These are phyloP conservation scores for Chrysaora quinquecirrha DNA, from an alignment of 30 jellyfish, hydroid and myxozoan genomes.

Conservation along the genomic window DNA sequence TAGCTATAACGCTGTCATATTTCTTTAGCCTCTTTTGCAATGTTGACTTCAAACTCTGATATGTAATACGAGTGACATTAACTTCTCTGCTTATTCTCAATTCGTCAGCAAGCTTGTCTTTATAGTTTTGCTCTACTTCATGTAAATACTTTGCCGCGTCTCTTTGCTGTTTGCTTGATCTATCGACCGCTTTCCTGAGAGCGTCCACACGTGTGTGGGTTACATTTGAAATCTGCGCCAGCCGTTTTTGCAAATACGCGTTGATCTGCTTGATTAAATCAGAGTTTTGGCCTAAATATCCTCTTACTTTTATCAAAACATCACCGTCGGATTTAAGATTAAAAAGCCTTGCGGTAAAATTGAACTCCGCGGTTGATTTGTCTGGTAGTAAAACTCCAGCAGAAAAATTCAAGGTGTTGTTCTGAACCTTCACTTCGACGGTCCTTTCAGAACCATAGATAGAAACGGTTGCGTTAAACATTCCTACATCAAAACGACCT, in stretches of 20 bases:
- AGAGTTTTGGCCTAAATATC: not conserved
- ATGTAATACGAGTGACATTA: not conserved
- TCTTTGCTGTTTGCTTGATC: not conserved
- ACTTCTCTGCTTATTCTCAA: not conserved
- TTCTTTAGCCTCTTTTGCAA: constrained; percentile 3
- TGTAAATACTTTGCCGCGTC: not conserved
- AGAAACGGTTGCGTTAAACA: constrained; percentile 32
- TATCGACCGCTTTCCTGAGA: constrained; percentile 18
- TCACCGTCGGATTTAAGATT: constrained; percentile 13
- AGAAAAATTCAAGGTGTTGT: constrained; percentile 22
- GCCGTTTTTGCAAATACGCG: constrained; percentile 7
- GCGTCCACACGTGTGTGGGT: constrained; percentile 8
- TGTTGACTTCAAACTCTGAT: not conserved
- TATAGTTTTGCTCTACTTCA: not conserved
- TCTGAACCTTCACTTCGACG: constrained; percentile 13
- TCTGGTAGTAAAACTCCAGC: constrained; percentile 28
- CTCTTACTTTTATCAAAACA: constrained; percentile 30
- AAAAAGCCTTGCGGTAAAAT: constrained; percentile 13
- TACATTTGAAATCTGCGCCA: constrained; percentile 5
- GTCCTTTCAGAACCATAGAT: constrained; percentile 20
- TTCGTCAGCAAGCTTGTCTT: not conserved
- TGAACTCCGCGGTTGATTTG: constrained; percentile 9
- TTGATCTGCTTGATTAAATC: constrained; percentile 12
- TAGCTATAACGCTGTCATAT: constrained; percentile 19
- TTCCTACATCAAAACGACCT: not conserved